Percentiles rank a stretch among this genome's conserved stretches.
phyloP scores from a whole-genome alignment of 2,888 invertebrate genomes.

The Drosophila subquinaria region DNA sequence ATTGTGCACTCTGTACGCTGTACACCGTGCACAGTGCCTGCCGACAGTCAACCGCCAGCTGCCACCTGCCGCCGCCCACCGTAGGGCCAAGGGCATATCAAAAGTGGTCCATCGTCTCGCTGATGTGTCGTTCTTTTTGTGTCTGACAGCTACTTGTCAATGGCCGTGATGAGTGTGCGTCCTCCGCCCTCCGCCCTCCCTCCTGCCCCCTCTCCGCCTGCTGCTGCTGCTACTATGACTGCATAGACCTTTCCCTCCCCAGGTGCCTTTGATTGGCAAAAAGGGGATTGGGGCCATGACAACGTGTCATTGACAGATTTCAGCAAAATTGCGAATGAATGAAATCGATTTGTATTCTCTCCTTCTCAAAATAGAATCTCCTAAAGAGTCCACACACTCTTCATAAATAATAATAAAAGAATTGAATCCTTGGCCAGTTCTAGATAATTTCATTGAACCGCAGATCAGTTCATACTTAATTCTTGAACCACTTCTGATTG shows the following conservation, averaged over 20 bases:
- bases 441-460: conserved; percentile 30
- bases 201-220: neutral
- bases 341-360: conserved; percentile 69
- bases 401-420: neutral
- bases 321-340: conserved; percentile 75
- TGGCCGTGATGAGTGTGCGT: conserved; percentile 72
- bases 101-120: conserved; percentile 67
- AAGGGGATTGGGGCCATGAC: conserved; percentile 37
- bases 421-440: conserved; percentile 9
- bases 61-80: conserved; percentile 11
- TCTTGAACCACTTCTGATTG: conserved; percentile 53
- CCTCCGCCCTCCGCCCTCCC: neutral
- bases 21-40: neutral
- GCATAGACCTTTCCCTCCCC: conserved; percentile 15
- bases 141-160: conserved; percentile 81
- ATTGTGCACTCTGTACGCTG: conserved; percentile 49
- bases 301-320: conserved; percentile 77
- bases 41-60: neutral
- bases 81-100: conserved; percentile 61
- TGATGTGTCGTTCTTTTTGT: conserved; percentile 49
- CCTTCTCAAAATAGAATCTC: neutral
- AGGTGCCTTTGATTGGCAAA: conserved; percentile 32
- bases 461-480: conserved; percentile 46
- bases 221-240: conserved; percentile 8
- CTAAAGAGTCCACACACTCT: neutral